Base-by-base conservation (phyloP, 2,888 invertebrate species). In the Patella caerulea region DNA sequence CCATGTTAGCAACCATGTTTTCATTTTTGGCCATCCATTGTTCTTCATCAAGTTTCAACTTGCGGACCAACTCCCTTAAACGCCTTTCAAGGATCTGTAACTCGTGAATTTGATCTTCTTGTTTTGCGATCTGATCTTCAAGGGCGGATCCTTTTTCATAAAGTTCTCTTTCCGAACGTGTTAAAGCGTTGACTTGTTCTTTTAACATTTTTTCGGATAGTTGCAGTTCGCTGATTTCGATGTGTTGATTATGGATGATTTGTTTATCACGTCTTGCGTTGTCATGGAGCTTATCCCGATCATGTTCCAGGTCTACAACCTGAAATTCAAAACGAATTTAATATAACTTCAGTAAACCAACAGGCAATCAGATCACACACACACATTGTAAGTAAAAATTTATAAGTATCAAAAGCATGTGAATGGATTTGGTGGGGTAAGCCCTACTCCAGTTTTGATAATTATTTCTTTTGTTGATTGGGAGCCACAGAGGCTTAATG, bases 231-330 rank as follows among this genome's bases (percentile, higher is more conserved):
- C 88, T 80, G 4, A 89, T 77, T 56, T 83, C 83, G n/a, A 90
- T 87, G 80, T 88, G 89, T 75, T 89, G 88, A 74, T 90, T 89
- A 78, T 91, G 91, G 53, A 91, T 90, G 76, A 84, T 84, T 75
- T 82, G 84, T 83, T 90, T 91, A 82, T 91, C 90, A 65, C 86
- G 86, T 34, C 90, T 82, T 9, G 89, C 86, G 56, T 89, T 88
- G 74, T 89, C 88, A 84, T 90, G 88, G 0, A 91, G 85, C 65
- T 89, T 87, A 71, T 90, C 89, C 74, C 90, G 77, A 81, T 91
- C 91, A 14, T 81, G 70, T 77, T 91, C 91, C 71, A 91, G 78
- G 72, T 90, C 91, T 53, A 83, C 79, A 54, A 90, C 83, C 91
- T 91, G 81, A 9, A 74, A 24, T 11, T 45, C 1, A 45, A 45